Conservation (phyloP, 2,888 invertebrate genomes). For the Caenorhabditis macrosperma region DNA sequence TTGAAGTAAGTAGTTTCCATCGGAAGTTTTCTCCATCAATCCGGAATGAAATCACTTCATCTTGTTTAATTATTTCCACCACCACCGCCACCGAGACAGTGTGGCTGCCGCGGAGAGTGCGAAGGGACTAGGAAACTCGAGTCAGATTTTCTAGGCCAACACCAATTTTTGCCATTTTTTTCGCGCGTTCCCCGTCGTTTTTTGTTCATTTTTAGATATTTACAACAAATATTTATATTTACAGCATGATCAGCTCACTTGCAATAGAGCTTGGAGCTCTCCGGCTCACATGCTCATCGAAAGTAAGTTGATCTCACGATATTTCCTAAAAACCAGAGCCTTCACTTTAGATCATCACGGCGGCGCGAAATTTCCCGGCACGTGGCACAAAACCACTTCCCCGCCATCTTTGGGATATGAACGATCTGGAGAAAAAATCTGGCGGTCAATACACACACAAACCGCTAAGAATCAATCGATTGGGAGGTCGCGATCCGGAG, state of each 20-base stretch:
- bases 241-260: slow-evolving; percentile 53
- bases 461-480: slow-evolving; percentile 72
- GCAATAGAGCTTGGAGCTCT: slow-evolving; percentile 51
- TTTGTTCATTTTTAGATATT: neutral
- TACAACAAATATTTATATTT: neutral
- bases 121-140: neutral
- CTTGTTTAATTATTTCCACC: too few species aligned
- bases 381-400: slow-evolving; percentile 76
- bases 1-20: too few species aligned
- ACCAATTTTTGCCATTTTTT: slow-evolving; percentile 15
- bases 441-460: slow-evolving; percentile 76
- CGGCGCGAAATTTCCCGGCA: slow-evolving; percentile 65
- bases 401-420: slow-evolving; percentile 74
- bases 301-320: slow-evolving; percentile 11
- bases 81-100: too few species aligned
- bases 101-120: too few species aligned
- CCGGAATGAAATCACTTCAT: too few species aligned
- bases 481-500: slow-evolving; percentile 78
- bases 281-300: slow-evolving; percentile 41
- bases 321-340: neutral
- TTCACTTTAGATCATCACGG: slow-evolving; percentile 29
- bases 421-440: slow-evolving; percentile 73
- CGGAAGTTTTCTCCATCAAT: too few species aligned
- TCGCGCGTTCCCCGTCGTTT: neutral
- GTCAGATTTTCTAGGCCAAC: neutral